Evolutionary conservation across 2,113 vertebrate species (phyloP), one percentile per base, ranked within the genome.

Genomic region (Apaloderma vittatum): DNA sequence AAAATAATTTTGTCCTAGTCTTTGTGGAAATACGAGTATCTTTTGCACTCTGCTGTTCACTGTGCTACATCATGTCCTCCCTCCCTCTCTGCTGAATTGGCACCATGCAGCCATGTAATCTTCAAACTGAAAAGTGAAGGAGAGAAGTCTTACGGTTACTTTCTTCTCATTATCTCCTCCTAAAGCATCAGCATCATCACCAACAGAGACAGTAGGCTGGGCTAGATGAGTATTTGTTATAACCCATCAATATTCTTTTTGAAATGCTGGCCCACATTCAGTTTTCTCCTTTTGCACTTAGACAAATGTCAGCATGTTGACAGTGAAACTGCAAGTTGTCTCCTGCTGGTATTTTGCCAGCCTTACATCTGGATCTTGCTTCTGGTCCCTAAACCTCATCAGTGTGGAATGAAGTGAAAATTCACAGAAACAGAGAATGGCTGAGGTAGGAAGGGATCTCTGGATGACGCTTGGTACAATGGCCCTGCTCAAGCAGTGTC

Each of bases 231-330:
- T 21, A 20, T 40, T 48, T 68, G 9, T 12, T 37, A 37, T 3
- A 8, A n/a, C 13, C 46, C 34, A 71, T 10, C 1, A 2, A 26
- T 45, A 37, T 13, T 8, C 29, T 27, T 84, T 78, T 46, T 52
- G 36, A 79, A 72, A 23, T 76, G 13, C 26, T 79, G 45, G 13
- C 6, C 11, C 8, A 46, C 12, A 11, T 32, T 92, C 32, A 9
- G 4, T 48, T 90, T 82, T 85, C 9, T 82, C 40, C 15, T 34
- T 74, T 54, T 51, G 29, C 14, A 21, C 26, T 78, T 62, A 40
- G 15, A 4, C 18, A 55, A n/a, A 37, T 46, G 16, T 21, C 49
- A 58, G 9, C 17, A 15, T 2, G 2, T n/a, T 1, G 0, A 29
- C 61, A 58, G 21, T 30, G 52, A 79, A 71, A 68, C n/a, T 61